Evolutionary conservation across 2,113 vertebrate species (phyloP).

Genomic region (Cyphomyrus discorhynchus): DNA sequence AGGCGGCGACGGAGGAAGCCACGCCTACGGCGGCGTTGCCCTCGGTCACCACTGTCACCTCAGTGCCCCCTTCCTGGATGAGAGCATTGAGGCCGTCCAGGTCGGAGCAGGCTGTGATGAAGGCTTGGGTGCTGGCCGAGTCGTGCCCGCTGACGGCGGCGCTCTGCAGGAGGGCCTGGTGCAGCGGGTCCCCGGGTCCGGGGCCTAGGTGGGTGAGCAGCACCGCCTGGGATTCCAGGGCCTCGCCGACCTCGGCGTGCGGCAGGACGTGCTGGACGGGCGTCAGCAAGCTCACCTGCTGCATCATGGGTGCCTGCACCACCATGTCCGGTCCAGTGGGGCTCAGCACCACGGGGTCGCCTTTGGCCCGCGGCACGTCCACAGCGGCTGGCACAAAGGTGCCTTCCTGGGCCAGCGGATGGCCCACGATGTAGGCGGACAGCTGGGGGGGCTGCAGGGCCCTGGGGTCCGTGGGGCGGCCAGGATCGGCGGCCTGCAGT

Average conservation of each 20-base stretch:
- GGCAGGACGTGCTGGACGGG: conserved; percentile 55
- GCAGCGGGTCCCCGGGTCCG: conserved; percentile 43
- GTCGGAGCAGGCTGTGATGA: conserved; percentile 74
- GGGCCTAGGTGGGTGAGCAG: conserved; percentile 65
- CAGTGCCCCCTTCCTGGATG: conserved; percentile 79
- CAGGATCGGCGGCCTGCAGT: conserved; percentile 48
- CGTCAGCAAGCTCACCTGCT: conserved; percentile 78
- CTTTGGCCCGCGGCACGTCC: conserved; percentile 40
- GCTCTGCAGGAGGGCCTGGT: conserved; percentile 66
- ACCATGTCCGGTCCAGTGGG: conserved; percentile 61
- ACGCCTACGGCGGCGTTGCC: conserved; percentile 51
- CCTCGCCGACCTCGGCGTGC: conserved; percentile 44
- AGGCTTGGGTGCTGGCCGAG: conserved; percentile 49
- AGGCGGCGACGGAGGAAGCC: conserved; percentile 38
- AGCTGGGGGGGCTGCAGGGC: conserved; percentile 56
- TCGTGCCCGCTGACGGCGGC: conserved; percentile 51
- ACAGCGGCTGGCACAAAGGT: conserved; percentile 49
- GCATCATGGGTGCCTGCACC: conserved; percentile 69
- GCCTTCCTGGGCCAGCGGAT: conserved; percentile 59
- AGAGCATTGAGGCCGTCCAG: conserved; percentile 83
- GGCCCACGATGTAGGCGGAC: conserved; percentile 70
- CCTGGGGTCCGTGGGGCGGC: conserved; percentile 47
- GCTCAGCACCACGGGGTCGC: conserved; percentile 55
- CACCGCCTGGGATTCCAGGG: conserved; percentile 57
- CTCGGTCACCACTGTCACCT: conserved; percentile 83